Conservation (phyloP, 2,797 vertebrate genomes). For the Allobates femoralis region DNA sequence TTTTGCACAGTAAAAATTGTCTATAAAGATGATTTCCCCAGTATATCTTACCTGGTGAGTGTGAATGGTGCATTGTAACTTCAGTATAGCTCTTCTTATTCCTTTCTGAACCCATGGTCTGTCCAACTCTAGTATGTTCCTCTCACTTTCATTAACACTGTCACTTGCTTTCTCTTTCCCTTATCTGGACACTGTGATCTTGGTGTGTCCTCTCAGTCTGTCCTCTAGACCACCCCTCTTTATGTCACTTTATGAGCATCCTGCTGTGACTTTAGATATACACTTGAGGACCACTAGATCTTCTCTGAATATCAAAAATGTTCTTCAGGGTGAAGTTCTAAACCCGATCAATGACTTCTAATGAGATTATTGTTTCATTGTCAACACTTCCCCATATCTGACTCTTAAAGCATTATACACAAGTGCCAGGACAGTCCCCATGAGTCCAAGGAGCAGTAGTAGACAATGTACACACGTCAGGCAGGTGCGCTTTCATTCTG, state of each 20-base stretch:
- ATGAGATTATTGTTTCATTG: slow-evolving; percentile 51
- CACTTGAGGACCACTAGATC: neutral
- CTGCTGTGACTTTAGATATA: slow-evolving; percentile 21
- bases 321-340: slow-evolving; percentile 20
- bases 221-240: neutral
- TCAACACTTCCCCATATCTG: slow-evolving; percentile 59
- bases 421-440: slow-evolving; percentile 26
- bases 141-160: neutral
- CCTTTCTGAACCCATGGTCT: too few relatives aligned
- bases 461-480: slow-evolving; percentile 10
- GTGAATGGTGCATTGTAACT: slow-evolving; percentile 11
- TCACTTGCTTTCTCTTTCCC: neutral
- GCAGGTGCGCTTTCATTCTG: slow-evolving; percentile 44
- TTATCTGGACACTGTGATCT: neutral
- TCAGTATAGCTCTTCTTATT: neutral
- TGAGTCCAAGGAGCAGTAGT: slow-evolving; percentile 10
- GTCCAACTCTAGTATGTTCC: neutral
- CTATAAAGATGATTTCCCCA: neutral
- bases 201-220: neutral
- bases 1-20: neutral
- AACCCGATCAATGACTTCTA: slow-evolving; percentile 46
- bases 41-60: slow-evolving; percentile 26
- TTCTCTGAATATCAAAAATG: slow-evolving; percentile 36
- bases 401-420: neutral
- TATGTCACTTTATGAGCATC: slow-evolving; percentile 15